Evolutionary conservation across 2,113 vertebrate species (phyloP).

Genomic region (Chloebia gouldiae): DNA sequence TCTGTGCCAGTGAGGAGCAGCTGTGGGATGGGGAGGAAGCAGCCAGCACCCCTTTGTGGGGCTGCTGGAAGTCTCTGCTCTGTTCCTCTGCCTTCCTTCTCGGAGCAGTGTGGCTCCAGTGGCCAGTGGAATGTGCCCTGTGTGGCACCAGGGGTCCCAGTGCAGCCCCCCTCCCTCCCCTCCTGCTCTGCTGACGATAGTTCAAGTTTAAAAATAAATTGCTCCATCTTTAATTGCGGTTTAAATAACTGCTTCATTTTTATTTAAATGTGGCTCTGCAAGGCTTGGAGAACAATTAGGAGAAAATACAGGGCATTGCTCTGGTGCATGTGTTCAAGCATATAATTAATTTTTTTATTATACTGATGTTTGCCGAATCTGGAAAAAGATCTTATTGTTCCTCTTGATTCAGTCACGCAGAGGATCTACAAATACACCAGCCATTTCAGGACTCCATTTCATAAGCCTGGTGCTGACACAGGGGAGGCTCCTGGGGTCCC

Average conservation of each 20-base stretch:
- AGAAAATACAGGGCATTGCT: slow-evolving; percentile 72
- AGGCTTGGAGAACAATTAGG: slow-evolving; percentile 75
- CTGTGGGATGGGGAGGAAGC: neutral
- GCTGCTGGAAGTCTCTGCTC: neutral
- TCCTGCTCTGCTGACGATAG: slow-evolving; percentile 23
- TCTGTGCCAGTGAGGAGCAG: neutral
- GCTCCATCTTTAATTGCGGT: slow-evolving; percentile 74
- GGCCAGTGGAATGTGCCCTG: neutral
- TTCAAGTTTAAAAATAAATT: slow-evolving; percentile 75
- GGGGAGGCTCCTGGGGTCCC: neutral
- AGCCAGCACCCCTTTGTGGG: neutral
- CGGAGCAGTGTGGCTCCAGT: fast-evolving
- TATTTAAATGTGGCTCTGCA: slow-evolving; percentile 73
- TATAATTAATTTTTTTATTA: slow-evolving; percentile 74
- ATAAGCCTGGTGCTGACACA: fast-evolving
- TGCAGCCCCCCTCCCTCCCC: neutral
- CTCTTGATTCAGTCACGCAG: slow-evolving; percentile 62
- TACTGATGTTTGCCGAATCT: slow-evolving; percentile 65
- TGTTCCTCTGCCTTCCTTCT: neutral
- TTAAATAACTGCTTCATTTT: slow-evolving; percentile 80
- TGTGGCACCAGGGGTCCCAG: neutral
- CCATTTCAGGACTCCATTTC: slow-evolving; percentile 4
- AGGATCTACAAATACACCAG: slow-evolving; percentile 10
- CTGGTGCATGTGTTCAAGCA: slow-evolving; percentile 69
- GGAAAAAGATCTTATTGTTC: slow-evolving; percentile 65